phyloP scores from a whole-genome alignment of 2,797 vertebrate genomes.

The Mus caroli region DNA sequence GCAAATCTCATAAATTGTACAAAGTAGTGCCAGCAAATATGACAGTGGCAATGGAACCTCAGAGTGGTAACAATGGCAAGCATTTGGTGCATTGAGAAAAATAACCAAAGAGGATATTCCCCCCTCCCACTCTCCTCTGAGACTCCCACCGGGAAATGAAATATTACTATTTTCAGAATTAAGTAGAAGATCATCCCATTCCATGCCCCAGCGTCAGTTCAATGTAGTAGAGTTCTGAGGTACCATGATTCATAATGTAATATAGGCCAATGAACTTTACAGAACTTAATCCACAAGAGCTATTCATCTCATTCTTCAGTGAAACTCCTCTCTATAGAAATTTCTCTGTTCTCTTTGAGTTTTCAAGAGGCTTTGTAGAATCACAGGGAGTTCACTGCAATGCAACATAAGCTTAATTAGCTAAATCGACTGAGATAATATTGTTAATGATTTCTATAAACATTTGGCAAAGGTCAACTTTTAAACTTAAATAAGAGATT shows the following conservation, averaged over 20 bases:
- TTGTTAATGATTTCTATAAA: constrained; percentile 85
- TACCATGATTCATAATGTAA: background rate
- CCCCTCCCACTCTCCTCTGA: background rate
- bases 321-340: background rate
- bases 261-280: background rate
- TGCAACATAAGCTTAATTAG: constrained; percentile 48
- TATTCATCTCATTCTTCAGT: background rate
- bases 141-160: background rate
- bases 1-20: constrained; percentile 81
- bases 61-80: constrained; percentile 58
- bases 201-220: background rate
- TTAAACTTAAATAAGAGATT: constrained; percentile 81
- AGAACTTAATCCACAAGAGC: background rate
- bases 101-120: background rate
- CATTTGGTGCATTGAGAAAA: constrained; percentile 7
- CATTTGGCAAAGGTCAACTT: constrained; percentile 87
- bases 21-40: constrained; percentile 35
- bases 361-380: constrained; percentile 52
- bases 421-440: constrained; percentile 82
- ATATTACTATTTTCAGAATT: background rate
- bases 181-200: background rate
- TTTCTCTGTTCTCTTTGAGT: background rate
- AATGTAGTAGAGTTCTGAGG: background rate
- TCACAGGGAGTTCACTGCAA: background rate
- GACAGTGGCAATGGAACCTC: background rate